Conservation (phyloP, 2,113 vertebrate genomes). For the Grus americana region DNA sequence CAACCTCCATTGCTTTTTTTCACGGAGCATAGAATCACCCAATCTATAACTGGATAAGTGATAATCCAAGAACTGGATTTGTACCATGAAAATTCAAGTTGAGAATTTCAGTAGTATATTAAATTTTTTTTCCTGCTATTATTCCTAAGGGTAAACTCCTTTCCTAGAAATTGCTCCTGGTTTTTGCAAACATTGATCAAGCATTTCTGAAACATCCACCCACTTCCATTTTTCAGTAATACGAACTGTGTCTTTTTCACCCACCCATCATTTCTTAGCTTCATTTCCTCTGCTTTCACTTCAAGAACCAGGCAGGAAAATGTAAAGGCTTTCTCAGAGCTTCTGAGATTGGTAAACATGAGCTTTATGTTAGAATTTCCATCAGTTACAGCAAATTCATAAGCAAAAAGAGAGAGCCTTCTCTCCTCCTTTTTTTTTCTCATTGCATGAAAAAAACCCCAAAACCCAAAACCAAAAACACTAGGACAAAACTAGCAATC, state of each 20-base stretch:
- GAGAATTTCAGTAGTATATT: background rate
- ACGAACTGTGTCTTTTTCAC: background rate
- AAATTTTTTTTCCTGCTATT: background rate
- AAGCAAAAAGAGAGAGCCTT: background rate
- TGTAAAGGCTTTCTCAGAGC: background rate
- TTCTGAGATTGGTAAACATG: background rate
- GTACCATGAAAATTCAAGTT: background rate
- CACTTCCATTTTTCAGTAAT: constrained; percentile 1
- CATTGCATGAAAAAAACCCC: background rate
- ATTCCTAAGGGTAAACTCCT: background rate
- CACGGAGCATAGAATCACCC: background rate
- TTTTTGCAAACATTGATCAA: background rate
- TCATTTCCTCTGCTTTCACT: background rate
- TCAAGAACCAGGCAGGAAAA: background rate
- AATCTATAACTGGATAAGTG: background rate
- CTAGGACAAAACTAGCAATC: background rate
- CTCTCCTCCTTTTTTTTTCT: background rate
- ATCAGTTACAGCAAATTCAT: background rate
- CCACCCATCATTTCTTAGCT: background rate
- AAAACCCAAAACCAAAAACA: background rate
- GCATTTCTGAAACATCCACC: background rate
- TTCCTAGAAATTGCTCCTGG: background rate
- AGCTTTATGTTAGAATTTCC: background rate
- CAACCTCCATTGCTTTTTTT: background rate
- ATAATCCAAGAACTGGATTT: background rate